These are phyloP conservation scores for Rotaria sp. DNA, from an alignment of 2,888 invertebrate genomes.

Conservation along the genomic window DNA sequence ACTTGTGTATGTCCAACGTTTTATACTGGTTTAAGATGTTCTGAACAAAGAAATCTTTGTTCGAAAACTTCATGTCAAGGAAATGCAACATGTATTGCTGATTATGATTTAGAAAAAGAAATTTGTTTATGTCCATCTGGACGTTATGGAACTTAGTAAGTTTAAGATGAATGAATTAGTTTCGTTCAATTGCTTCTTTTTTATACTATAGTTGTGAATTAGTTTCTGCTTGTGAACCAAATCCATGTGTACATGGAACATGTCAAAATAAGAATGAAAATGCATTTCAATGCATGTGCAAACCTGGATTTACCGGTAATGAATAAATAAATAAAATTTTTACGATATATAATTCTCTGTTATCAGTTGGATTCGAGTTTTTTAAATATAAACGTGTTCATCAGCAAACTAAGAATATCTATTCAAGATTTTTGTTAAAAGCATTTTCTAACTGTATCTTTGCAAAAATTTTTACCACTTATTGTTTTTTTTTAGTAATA, in stretches of 20 bases:
- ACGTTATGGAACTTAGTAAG: conserved; percentile 16
- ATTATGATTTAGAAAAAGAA: conserved; percentile 6
- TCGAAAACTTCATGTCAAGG: conserved; percentile 34
- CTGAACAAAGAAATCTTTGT: conserved; percentile 25
- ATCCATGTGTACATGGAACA: conserved; percentile 35
- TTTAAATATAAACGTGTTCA: too few relatives aligned
- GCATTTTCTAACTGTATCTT: too few relatives aligned
- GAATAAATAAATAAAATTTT: not conserved
- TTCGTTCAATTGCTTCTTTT: not conserved
- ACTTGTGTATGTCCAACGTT: conserved; percentile 36
- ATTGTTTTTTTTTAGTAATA: too few relatives aligned
- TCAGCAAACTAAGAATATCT: too few relatives aligned
- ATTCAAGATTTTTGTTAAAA: too few relatives aligned
- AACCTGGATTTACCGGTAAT: conserved; percentile 36
- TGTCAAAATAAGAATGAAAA: conserved; percentile 29
- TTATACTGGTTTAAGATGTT: conserved; percentile 33
- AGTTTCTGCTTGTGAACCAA: not conserved
- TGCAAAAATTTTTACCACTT: too few relatives aligned
- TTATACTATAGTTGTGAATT: not conserved
- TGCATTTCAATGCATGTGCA: conserved; percentile 33
- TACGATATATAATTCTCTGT: too few relatives aligned
- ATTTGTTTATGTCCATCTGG: conserved; percentile 33
- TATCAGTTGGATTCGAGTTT: too few relatives aligned
- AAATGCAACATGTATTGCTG: conserved; percentile 34
- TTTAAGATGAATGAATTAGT: not conserved